Percentiles rank a stretch among this genome's conserved stretches.
Evolutionary conservation across 2,888 invertebrate genomes (phyloP).

Genomic region (Strigamia maritima): DNA sequence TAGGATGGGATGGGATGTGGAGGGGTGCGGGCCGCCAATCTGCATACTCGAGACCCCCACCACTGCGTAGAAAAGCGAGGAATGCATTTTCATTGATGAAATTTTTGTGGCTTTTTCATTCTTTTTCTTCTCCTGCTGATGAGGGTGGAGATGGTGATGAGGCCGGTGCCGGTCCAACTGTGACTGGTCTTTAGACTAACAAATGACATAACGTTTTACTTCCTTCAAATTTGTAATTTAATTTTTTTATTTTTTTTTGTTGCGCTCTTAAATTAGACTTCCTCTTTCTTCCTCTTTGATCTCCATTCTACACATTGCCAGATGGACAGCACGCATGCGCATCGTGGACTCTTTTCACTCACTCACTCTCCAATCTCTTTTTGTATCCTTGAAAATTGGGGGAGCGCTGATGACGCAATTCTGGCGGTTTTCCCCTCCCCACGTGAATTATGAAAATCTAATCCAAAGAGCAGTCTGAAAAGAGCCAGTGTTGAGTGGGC

Average conservation of each 20-base stretch:
- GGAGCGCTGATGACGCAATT: neutral
- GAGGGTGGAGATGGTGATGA: too few species aligned
- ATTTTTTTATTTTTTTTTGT: neutral
- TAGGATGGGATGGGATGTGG: too few species aligned
- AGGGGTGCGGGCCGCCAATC: neutral
- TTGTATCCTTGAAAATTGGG: neutral
- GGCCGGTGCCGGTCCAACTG: too few species aligned
- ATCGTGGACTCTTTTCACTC: neutral
- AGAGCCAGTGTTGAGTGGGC: neutral
- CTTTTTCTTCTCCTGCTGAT: neutral
- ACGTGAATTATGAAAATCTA: slow-evolving; percentile 33
- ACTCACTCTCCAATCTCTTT: neutral
- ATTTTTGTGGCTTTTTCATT: slow-evolving; percentile 37
- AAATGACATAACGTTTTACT: neutral
- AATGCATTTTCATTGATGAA: slow-evolving; percentile 38
- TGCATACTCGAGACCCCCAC: neutral
- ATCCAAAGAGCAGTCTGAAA: neutral
- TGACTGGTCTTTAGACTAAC: too few species aligned
- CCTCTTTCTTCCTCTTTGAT: neutral
- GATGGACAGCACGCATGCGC: neutral
- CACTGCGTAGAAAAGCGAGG: neutral
- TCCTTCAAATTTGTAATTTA: neutral
- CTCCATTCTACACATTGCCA: neutral
- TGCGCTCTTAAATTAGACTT: neutral
- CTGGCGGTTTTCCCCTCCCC: neutral